Evolutionary conservation across 1,140 invertebrate species (phyloP).

Genomic region (Mactra quadrangularis): DNA sequence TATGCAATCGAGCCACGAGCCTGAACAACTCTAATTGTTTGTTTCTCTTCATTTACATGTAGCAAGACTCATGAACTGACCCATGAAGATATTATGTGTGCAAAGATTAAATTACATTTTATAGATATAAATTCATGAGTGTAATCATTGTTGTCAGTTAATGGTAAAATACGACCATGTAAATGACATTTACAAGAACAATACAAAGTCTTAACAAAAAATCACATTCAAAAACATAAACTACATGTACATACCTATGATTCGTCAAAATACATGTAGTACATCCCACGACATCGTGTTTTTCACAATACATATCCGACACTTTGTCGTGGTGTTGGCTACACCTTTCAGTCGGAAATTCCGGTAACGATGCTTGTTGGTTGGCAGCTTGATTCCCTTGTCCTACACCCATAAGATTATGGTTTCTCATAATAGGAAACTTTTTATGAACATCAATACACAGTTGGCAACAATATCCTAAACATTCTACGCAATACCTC

Average conservation of each 20-base stretch:
- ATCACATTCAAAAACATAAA: no score
- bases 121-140: no score
- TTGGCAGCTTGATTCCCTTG: not conserved
- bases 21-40: no score
- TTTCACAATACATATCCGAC: slow-evolving; percentile 9
- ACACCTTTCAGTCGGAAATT: slow-evolving; percentile 21
- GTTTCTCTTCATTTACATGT: no score
- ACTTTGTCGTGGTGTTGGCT: not conserved
- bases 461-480: slow-evolving; percentile 8
- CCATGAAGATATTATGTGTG: no score
- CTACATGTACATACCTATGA: slow-evolving; percentile 12
- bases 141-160: no score
- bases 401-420: not conserved
- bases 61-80: no score
- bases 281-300: slow-evolving; percentile 18
- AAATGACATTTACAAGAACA: no score
- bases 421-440: not conserved
- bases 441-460: not conserved
- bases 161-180: no score
- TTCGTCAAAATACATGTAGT: not conserved
- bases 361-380: not conserved
- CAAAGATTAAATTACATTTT: no score
- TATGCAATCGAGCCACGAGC: no score
- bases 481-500: slow-evolving; percentile 12
- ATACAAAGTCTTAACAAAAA: no score